These are phyloP conservation scores for Cyphomyrus plagiostoma DNA, from an alignment of 2,113 vertebrate species.

Conservation along the genomic window DNA sequence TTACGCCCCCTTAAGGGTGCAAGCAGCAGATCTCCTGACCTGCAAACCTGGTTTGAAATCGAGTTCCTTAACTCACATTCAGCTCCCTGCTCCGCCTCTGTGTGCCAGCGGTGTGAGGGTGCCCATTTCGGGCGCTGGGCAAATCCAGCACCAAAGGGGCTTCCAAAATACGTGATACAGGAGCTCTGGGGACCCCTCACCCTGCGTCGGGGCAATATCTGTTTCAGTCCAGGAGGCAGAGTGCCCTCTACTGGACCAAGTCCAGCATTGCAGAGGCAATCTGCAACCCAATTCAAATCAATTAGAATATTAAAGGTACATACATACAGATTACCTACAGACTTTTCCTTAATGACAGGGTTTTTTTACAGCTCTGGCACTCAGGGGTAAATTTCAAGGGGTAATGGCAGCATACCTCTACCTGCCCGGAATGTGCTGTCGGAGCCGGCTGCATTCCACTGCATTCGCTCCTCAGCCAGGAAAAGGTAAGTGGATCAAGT, in stretches of 20 bases:
- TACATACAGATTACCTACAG: not conserved
- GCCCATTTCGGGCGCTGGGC: not conserved
- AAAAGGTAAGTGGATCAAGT: not conserved
- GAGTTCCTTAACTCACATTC: not conserved
- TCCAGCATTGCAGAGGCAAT: not conserved
- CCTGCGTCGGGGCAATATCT: not conserved
- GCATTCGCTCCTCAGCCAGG: not conserved
- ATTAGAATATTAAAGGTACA: not conserved
- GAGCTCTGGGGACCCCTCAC: not conserved
- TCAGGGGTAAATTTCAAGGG: not conserved
- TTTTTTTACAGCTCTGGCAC: not conserved
- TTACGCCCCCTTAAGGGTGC: not conserved
- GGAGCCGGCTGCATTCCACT: not conserved
- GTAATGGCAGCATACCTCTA: not conserved
- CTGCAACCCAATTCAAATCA: not conserved
- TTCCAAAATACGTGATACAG: not conserved
- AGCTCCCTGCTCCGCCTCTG: not conserved
- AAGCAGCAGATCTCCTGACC: not conserved
- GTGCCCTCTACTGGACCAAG: conserved; percentile 5
- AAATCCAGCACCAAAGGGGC: not conserved
- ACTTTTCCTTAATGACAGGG: not conserved
- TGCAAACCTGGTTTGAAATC: not conserved
- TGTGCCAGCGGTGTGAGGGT: not conserved
- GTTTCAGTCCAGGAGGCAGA: not conserved
- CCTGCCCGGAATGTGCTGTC: not conserved